phyloP scores from a whole-genome alignment of 2,797 vertebrate genomes.

The Clarias fuscus region DNA sequence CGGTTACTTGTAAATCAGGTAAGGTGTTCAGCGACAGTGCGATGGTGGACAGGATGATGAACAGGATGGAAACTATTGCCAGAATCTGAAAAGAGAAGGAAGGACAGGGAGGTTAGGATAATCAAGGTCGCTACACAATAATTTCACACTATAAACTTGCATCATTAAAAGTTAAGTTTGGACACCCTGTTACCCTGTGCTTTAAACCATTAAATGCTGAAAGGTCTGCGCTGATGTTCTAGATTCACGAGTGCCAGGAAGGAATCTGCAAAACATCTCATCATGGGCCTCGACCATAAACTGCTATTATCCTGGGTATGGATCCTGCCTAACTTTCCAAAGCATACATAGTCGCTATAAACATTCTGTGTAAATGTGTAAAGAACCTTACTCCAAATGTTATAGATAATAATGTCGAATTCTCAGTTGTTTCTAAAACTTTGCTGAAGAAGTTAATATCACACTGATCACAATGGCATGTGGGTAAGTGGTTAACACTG shows the following conservation, averaged over 20 bases:
- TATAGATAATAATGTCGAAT: neutral
- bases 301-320: neutral
- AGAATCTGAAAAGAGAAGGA: constrained; percentile 87
- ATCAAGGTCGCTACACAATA: neutral
- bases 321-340: neutral
- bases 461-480: neutral
- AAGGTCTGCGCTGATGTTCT: neutral
- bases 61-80: constrained; percentile 96
- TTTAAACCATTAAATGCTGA: neutral
- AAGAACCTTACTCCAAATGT: too few species aligned
- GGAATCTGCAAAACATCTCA: neutral
- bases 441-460: neutral
- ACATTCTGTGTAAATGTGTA: neutral
- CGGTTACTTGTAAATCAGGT: constrained; percentile 92
- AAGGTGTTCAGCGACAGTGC: constrained; percentile 97
- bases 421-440: neutral
- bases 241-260: neutral
- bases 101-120: neutral
- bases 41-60: constrained; percentile 96
- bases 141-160: neutral
- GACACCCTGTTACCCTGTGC: neutral
- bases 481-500: too few species aligned
- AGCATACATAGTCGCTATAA: neutral
- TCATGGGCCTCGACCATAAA: neutral
- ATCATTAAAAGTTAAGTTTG: neutral